phyloP scores from a whole-genome alignment of 2,888 invertebrate genomes.

The Lasioglossum malachurum region DNA sequence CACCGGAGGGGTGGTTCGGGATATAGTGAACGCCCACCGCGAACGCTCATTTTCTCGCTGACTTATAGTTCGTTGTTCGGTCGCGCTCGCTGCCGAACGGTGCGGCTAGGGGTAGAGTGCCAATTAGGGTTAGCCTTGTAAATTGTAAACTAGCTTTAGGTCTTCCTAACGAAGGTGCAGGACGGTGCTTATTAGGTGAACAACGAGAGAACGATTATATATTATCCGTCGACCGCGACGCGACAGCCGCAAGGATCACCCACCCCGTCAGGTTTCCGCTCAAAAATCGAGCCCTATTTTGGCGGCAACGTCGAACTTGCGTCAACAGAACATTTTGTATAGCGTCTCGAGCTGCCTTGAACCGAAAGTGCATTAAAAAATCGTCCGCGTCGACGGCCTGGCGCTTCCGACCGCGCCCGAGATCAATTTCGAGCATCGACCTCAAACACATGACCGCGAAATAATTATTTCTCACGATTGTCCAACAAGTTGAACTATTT shows the following conservation, averaged over 20 bases:
- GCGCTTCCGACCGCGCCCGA: slow-evolving; percentile 19
- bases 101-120: slow-evolving; percentile 65
- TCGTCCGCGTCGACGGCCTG: slow-evolving; percentile 63
- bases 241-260: slow-evolving; percentile 17
- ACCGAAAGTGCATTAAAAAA: slow-evolving; percentile 84
- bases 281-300: slow-evolving; percentile 26
- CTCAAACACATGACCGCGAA: background rate
- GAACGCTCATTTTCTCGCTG: slow-evolving; percentile 37
- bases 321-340: slow-evolving; percentile 77
- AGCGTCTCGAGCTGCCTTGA: slow-evolving; percentile 84
- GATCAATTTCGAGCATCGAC: background rate
- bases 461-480: background rate
- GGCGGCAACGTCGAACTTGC: slow-evolving; percentile 43
- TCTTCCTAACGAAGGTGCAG: slow-evolving; percentile 32
- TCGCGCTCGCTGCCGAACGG: slow-evolving; percentile 17
- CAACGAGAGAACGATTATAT: background rate
- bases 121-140: slow-evolving; percentile 60
- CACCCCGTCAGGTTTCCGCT: slow-evolving; percentile 47
- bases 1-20: slow-evolving; percentile 79
- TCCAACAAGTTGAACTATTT: background rate
- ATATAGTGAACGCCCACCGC: slow-evolving; percentile 49
- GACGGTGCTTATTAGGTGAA: slow-evolving; percentile 39
- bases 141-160: slow-evolving; percentile 49
- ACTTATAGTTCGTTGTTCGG: slow-evolving; percentile 24
- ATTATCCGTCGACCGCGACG: slow-evolving; percentile 28